Percentiles rank a stretch among this genome's conserved stretches.
Conservation (phyloP, 2,888 invertebrate species). For the Tenthredo distinguenda region DNA sequence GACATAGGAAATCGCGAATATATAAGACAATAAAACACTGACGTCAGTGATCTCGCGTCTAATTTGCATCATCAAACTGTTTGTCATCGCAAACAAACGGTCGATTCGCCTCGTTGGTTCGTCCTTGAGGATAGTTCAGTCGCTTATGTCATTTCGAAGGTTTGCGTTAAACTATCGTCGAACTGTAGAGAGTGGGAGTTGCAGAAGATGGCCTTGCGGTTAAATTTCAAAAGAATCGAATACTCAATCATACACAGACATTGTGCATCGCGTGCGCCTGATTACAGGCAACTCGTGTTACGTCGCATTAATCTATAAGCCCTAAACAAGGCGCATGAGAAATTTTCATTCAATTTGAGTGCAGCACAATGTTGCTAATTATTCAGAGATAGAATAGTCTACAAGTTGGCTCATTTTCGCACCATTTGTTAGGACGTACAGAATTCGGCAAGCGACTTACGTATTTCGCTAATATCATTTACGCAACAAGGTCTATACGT, state of each 20-base stretch:
- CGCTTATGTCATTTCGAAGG: constrained; percentile 47
- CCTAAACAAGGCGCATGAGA: not conserved
- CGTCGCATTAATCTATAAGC: not conserved
- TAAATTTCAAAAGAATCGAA: constrained; percentile 12
- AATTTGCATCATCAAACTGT: constrained; percentile 46
- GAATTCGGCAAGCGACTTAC: not conserved
- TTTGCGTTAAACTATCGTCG: constrained; percentile 15
- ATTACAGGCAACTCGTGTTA: not conserved
- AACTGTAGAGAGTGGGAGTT: not conserved
- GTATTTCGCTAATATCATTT: not conserved
- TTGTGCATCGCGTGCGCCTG: constrained; percentile 14
- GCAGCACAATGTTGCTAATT: too few species aligned
- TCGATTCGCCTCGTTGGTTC: constrained; percentile 5
- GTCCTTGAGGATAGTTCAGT: constrained; percentile 46
- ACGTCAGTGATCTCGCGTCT: not conserved
- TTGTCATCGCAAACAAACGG: constrained; percentile 40
- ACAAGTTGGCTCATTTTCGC: not conserved
- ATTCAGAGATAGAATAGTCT: too few species aligned
- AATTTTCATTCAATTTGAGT: not conserved
- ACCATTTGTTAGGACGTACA: not conserved
- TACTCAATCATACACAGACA: not conserved
- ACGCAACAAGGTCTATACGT: not conserved
- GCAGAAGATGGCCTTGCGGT: constrained; percentile 17
- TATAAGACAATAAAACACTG: not conserved
- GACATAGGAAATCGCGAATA: not conserved